Percentiles rank a stretch among this genome's conserved stretches.
These are phyloP conservation scores for Acromyrmex heyeri DNA, from an alignment of 1,140 invertebrate species.

Conservation along the genomic window DNA sequence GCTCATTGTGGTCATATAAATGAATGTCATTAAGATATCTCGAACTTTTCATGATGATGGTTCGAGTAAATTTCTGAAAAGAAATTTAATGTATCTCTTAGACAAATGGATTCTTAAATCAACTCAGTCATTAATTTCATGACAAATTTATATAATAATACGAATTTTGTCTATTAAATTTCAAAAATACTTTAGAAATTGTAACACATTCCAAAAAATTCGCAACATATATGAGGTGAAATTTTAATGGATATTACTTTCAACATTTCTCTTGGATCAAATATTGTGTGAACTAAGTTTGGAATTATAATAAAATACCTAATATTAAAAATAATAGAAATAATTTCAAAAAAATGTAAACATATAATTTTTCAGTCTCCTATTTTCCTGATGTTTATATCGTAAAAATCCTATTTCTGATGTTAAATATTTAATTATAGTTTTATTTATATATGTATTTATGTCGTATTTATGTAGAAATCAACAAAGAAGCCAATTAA, in stretches of 20 bases:
- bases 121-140: constrained; percentile 30
- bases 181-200: background rate
- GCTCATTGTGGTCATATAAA: constrained; percentile 2
- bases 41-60: constrained; percentile 34
- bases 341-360: too few species aligned
- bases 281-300: too few species aligned
- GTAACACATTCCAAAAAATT: background rate
- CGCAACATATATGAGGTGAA: background rate
- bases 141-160: constrained; percentile 15
- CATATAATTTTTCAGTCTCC: too few species aligned
- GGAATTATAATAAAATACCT: too few species aligned
- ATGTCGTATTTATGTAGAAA: background rate
- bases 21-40: constrained; percentile 18
- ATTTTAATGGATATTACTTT: background rate
- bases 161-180: background rate
- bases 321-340: too few species aligned
- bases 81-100: background rate
- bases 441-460: background rate
- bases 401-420: too few species aligned
- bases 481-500: background rate
- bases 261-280: too few species aligned
- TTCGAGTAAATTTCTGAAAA: constrained; percentile 7
- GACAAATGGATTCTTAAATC: constrained; percentile 40
- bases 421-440: too few species aligned
- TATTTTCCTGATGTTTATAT: too few species aligned